Evolutionary conservation across 1,140 invertebrate species (phyloP), one percentile per base, ranked within the genome.

Genomic region (Augochlora pura): DNA sequence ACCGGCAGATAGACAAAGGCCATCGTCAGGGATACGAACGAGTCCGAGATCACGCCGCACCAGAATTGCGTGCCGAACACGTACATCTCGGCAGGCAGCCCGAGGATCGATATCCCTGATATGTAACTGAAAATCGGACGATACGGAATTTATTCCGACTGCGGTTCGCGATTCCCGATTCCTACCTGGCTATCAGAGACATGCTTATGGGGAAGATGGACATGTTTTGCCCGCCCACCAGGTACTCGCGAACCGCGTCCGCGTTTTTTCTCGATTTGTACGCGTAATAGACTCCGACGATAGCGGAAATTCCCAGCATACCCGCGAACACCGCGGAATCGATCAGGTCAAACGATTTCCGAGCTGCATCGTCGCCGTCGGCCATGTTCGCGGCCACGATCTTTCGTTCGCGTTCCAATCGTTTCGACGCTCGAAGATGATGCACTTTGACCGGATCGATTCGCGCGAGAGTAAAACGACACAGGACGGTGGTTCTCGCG

Each of bases 71-170:
- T 97, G 0, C 97, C 97, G 88, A 97, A 97, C 2, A 96, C 95
- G 86, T 99, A 99, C 89, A 98, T 97, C 93, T 99, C 98, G 0
- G 97, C 96, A 0, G 98, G 98, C 1, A 97, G 94, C 8, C 98
- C 98, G 2, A 99, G 93, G n/a, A 99, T 92, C 0, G 97, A 97
- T 68, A 98, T 97, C 2, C 98, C 97, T 14, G 97, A 98, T 88
- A 98, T 96, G 88, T 98, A 98, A 92, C 97, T 98, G 91, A n/a
- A 77, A 67, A 23, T 6, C 3, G 2, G 6, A 57, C 0, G 21
- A 0, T n/a, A 1, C 54, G 16, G 18, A 18, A 5, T 54, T 8
- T 52, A 18, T 52, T 14, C 14, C 49, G 16, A 16, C 49, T 18
- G 49, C 49, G 0, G n/a, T 54, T 0, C 1, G 0, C 16, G 0